phyloP scores from a whole-genome alignment of 2,113 vertebrate species.

The Climacteris rufus region DNA sequence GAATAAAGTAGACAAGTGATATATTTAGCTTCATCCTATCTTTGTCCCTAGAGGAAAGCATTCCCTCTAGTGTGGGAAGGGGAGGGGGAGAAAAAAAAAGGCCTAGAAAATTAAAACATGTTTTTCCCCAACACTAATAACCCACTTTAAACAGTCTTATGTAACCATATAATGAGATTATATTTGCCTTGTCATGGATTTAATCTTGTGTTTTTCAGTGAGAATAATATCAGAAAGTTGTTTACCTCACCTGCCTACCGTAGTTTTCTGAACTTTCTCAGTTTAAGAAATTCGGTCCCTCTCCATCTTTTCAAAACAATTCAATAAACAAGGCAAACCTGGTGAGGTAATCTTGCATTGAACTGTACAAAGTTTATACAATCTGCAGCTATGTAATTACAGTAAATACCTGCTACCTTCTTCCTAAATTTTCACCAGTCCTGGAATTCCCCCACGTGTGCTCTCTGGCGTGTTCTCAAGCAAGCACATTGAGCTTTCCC shows the following conservation, averaged over 20 bases:
- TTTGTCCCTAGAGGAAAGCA: background rate
- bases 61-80: background rate
- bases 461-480: background rate
- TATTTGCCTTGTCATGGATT: background rate
- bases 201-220: background rate
- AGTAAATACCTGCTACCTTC: background rate
- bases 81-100: background rate
- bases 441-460: background rate
- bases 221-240: background rate
- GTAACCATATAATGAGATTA: slow-evolving; percentile 19
- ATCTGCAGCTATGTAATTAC: background rate
- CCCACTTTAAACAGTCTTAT: background rate
- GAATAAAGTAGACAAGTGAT: slow-evolving; percentile 27
- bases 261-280: background rate
- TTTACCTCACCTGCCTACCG: background rate
- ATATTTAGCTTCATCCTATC: slow-evolving; percentile 25
- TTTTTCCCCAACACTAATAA: slow-evolving; percentile 10
- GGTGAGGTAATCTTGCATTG: background rate
- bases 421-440: background rate
- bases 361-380: background rate
- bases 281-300: background rate
- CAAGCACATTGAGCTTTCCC: background rate
- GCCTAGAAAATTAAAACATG: background rate
- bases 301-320: background rate
- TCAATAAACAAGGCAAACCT: background rate